Evolutionary conservation across 2,888 invertebrate species (phyloP), one percentile per base, ranked within the genome.

Genomic region (Andrena trimmerana): DNA sequence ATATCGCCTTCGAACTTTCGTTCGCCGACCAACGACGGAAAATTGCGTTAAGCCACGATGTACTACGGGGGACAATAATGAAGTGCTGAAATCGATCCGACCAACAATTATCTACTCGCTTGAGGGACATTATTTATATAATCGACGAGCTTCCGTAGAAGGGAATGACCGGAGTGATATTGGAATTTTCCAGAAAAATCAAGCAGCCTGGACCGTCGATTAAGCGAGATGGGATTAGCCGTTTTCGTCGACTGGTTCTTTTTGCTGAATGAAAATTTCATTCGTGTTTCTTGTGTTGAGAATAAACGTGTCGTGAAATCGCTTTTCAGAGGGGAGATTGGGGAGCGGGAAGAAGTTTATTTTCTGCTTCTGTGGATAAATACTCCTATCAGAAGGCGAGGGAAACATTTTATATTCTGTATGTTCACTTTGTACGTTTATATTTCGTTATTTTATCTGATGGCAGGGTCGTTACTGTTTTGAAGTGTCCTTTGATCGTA

Each of bases 291-390:
- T 59, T 69, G 57, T 42, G 57, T 33, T 33, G 31, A 31, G 48
- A 50, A 71, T 71, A 48, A 71, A 62, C 16, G 29, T 50, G 33
- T 13, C 20, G 48, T 16, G 62, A 71, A 71, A 71, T 71, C 48
- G 71, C 48, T 62, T 71, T 31, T 59, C 50, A 62, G 31, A 62
- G 36, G 4, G 68, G 16, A 24, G 33, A 57, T 24, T n/a, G 4
- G 57, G 36, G 0, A n/a, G 3, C 27, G 8, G 5, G 27, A n/a
- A 13, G 33, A 13, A 20, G 27, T 27, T 54, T 5, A n/a, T 48
- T 42, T 42, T 13, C 4, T 5, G 29, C 0, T 16, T 5, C 2
- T 13, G 31, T 3, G 16, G 54, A 20, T 33, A 54, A 1, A 24
- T 24, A 33, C 7, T 52, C 1, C 1, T 42, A 5, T 68, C 13